phyloP scores from a whole-genome alignment of 2,113 vertebrate genomes.

The Oreochromis spilurus region DNA sequence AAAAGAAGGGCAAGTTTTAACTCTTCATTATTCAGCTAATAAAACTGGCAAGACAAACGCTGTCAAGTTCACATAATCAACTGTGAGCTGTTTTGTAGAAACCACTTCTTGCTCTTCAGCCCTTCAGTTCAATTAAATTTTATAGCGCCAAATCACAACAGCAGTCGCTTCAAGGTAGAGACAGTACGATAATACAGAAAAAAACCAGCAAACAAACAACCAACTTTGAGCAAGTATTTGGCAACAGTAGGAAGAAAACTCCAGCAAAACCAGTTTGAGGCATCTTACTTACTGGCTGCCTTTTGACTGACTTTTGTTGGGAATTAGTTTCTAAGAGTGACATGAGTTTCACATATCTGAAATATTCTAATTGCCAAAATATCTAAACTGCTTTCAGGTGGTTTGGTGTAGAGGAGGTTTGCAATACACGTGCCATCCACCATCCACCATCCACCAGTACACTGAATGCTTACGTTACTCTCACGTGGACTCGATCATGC shows the following conservation, averaged over 20 bases:
- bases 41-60: background rate
- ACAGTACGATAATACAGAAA: fast-evolving
- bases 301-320: background rate
- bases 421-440: background rate
- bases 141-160: background rate
- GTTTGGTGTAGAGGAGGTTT: background rate
- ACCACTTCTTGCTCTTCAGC: background rate
- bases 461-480: background rate
- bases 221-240: background rate
- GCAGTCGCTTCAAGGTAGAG: background rate
- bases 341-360: background rate
- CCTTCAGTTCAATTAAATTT: background rate
- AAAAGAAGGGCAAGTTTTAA: background rate
- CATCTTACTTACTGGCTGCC: background rate
- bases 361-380: background rate
- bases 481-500: background rate
- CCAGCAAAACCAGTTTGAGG: background rate
- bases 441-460: background rate
- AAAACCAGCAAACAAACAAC: background rate
- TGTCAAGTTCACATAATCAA: background rate
- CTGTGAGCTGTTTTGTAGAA: background rate
- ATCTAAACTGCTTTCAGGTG: background rate
- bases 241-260: background rate
- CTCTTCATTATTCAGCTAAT: background rate
- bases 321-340: background rate